Base-by-base conservation (phyloP, 2,113 vertebrate species). In the Porphyrio hochstetteri region DNA sequence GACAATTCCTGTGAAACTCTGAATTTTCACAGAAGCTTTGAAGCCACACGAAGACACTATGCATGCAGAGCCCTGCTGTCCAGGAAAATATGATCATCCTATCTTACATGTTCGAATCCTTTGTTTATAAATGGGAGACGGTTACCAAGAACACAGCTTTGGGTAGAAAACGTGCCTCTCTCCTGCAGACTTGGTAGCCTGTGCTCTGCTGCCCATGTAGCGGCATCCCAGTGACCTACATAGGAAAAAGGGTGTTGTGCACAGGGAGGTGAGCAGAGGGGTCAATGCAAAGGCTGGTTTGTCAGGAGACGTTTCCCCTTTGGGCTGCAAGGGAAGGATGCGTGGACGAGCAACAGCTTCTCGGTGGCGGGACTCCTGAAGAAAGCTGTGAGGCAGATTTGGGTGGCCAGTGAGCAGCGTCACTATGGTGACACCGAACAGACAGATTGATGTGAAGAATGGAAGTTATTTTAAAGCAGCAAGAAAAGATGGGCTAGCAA, bases 161-260 rank as follows among this genome's bases (percentile, higher is more conserved):
- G 2, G 23, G 10, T 65, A 36, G 15, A 10, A 92, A 38, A 53
- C 9, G 3, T 56, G 9, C 21, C 63, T 59, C 44, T 57, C 28
- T 57, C 68, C 16, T 91, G 40, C 42, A 59, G 29, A 29, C 65
- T 64, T n/a, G 1, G 69, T 11, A 85, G 36, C 25, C 40, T 60
- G 10, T 40, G 46, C 13, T 3, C 31, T 68, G n/a, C 36, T 90
- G 61, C 56, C 42, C 0, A 0, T 29, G 17, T 1, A 24, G 33
- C 0, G 2, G 13, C 52, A 40, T 53, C 16, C 29, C 70, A 38
- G 12, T 7, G 71, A 83, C 53, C 74, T 93, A 71, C n/a, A 13
- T n/a, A 67, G 42, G 79, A 88, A 56, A 46, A 82, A 27, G 59
- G 40, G 55, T 94, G 69, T 25, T 38, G 25, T 52, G 63, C 21